phyloP scores from a whole-genome alignment of 2,113 vertebrate species.

The Hypocryptadius cinnamomeus region DNA sequence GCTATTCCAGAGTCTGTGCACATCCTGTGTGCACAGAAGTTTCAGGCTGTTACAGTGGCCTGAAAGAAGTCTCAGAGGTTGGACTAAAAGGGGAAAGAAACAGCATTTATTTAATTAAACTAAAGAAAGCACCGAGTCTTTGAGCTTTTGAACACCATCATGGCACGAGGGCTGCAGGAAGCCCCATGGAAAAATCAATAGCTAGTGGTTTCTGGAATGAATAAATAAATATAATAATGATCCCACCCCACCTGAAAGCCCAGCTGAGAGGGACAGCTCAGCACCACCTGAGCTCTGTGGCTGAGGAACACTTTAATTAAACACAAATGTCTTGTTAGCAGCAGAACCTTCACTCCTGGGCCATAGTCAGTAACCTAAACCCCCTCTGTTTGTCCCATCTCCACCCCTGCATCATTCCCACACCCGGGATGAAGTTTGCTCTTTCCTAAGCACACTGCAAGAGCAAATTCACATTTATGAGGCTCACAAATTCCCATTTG shows the following conservation, averaged over 20 bases:
- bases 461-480: background rate
- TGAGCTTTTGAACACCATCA: background rate
- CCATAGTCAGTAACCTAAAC: background rate
- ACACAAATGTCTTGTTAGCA: background rate
- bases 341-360: background rate
- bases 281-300: background rate
- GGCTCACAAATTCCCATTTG: background rate
- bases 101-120: background rate
- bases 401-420: background rate
- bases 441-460: fast-evolving
- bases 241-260: background rate
- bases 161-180: background rate
- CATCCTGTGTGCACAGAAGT: background rate
- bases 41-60: background rate
- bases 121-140: background rate
- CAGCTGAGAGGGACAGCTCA: background rate
- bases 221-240: background rate
- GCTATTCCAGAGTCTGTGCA: background rate
- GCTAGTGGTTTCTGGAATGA: background rate
- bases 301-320: background rate
- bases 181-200: background rate
- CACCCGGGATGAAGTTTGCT: background rate
- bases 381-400: background rate
- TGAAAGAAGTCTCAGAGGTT: background rate
- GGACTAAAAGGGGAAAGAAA: background rate